These are phyloP conservation scores for Luffia ferchaultella DNA, from an alignment of 2,888 invertebrate genomes.

Conservation along the genomic window DNA sequence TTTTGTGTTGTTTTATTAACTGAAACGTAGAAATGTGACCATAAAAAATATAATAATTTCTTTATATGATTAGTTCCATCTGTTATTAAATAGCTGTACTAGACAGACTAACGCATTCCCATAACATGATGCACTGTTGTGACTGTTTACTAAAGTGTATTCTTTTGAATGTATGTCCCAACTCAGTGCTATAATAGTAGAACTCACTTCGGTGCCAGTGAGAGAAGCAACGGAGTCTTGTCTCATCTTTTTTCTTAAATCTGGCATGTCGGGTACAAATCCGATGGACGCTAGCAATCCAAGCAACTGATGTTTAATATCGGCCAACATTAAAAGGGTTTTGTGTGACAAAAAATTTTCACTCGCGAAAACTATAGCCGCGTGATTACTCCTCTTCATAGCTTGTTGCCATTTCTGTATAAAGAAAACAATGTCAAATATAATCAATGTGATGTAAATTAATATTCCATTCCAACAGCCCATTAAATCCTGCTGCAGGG, in stretches of 20 bases:
- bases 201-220: slow-evolving; percentile 71
- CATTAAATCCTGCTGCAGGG: too few species aligned
- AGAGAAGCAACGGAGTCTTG: slow-evolving; percentile 71
- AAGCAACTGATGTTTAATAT: slow-evolving; percentile 84
- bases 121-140: too few species aligned
- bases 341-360: slow-evolving; percentile 85
- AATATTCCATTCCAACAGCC: not conserved
- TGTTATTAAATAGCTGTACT: too few species aligned
- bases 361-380: slow-evolving; percentile 80
- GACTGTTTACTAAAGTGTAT: too few species aligned
- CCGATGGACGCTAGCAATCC: slow-evolving; percentile 80
- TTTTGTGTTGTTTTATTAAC: too few species aligned
- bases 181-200: too few species aligned
- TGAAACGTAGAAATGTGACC: too few species aligned
- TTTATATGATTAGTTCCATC: too few species aligned
- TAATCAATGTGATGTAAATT: not conserved
- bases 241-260: slow-evolving; percentile 54
- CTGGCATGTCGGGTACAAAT: slow-evolving; percentile 75
- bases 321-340: slow-evolving; percentile 83
- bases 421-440: slow-evolving; percentile 1
- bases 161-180: too few species aligned
- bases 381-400: slow-evolving; percentile 70
- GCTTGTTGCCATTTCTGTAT: slow-evolving; percentile 81
- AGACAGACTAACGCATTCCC: too few species aligned
- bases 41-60: too few species aligned